Evolutionary conservation across 2,797 vertebrate species (phyloP).

Genomic region (Pipistrellus pygmaeus): DNA sequence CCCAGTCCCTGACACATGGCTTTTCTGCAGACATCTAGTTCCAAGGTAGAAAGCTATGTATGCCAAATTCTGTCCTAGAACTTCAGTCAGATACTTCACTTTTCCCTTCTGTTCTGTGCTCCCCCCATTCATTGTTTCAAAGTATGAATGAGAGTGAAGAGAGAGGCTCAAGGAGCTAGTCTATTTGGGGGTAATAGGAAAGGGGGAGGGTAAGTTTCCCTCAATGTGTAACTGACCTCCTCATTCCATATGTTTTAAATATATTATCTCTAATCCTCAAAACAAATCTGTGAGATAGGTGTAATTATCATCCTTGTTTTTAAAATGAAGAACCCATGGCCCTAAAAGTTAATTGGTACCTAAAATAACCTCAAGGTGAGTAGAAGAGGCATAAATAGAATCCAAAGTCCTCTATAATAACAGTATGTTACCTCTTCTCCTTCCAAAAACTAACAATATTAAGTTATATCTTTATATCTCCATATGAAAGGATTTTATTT

Average conservation of each 20-base stretch:
- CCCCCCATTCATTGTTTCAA: not conserved
- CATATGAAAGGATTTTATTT: not conserved
- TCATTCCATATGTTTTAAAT: not conserved
- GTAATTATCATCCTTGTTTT: not conserved
- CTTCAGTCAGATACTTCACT: not conserved
- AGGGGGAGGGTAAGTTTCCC: not conserved
- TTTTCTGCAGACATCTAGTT: not conserved
- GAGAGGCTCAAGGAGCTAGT: not conserved
- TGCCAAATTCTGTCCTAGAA: not conserved
- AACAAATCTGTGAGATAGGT: not conserved
- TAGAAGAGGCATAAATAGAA: not conserved
- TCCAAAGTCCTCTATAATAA: not conserved
- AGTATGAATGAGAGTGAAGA: not conserved
- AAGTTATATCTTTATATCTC: not conserved
- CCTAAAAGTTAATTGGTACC: not conserved
- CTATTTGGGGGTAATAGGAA: not conserved
- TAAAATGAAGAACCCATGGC: not conserved
- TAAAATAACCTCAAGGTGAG: not conserved
- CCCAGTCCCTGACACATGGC: not conserved
- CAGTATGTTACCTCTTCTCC: not conserved
- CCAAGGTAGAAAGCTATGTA: not conserved
- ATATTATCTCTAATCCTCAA: not conserved
- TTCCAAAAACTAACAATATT: not conserved
- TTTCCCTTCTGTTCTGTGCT: not conserved
- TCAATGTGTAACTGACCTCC: not conserved